A percentile compares a stretch with the other conserved stretches of the same genome.
Evolutionary conservation across 2,888 invertebrate genomes (phyloP).

Genomic region (Byasa hedistus): DNA sequence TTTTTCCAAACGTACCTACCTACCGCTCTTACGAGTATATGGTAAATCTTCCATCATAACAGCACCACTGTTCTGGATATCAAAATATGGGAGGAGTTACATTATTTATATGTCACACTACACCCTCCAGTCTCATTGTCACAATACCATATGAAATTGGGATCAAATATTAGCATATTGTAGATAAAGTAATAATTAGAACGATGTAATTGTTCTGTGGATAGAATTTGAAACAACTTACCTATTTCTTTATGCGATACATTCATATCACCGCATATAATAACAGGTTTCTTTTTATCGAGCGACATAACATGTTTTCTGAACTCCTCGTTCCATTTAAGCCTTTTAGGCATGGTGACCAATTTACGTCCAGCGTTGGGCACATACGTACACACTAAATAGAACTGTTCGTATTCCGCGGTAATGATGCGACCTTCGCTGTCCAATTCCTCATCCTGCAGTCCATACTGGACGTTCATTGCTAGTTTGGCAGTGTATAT

Average conservation of each 20-base stretch:
- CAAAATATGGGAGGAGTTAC: no score
- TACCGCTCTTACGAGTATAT: no score
- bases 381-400: constrained; percentile 93
- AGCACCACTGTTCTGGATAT: no score
- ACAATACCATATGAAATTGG: no score
- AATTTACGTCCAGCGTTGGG: constrained; percentile 96
- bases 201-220: not conserved
- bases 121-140: no score
- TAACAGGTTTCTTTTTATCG: constrained; percentile 94
- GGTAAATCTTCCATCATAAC: no score
- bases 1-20: no score
- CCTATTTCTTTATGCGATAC: constrained; percentile 97
- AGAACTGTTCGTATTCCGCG: constrained; percentile 95
- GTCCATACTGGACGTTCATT: constrained; percentile 89
- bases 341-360: constrained; percentile 91
- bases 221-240: constrained; percentile 50
- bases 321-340: constrained; percentile 94
- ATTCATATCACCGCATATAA: constrained; percentile 98
- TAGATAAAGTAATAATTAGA: no score
- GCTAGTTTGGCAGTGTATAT: constrained; percentile 92
- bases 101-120: no score
- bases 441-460: constrained; percentile 86
- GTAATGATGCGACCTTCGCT: constrained; percentile 93
- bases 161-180: no score
- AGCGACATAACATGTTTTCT: constrained; percentile 87